These are phyloP conservation scores for Ceriagrion tenellum DNA, from an alignment of 2,888 invertebrate genomes.

Conservation along the genomic window DNA sequence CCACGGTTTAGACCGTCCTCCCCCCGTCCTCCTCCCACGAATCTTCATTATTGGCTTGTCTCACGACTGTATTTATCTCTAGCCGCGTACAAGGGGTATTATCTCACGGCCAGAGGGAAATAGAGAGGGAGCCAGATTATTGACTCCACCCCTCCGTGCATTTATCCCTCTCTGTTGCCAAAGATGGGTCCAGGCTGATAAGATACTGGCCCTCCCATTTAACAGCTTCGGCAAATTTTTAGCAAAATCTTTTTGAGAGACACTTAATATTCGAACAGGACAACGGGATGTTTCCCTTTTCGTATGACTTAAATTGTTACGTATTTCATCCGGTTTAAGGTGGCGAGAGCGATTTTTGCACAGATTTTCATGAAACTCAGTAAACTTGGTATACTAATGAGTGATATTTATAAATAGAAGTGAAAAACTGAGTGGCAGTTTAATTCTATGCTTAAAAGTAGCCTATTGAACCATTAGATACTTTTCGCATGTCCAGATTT, in stretches of 20 bases:
- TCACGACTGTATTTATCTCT: slow-evolving; percentile 35
- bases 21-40: background rate
- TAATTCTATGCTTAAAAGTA: no score
- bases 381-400: no score
- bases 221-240: background rate
- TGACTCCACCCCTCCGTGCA: background rate
- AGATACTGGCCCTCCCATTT: background rate
- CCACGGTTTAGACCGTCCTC: background rate
- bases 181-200: background rate
- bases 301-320: background rate
- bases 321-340: no score
- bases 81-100: slow-evolving; percentile 11
- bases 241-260: background rate
- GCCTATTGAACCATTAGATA: no score
- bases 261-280: background rate
- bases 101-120: background rate
- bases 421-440: no score
- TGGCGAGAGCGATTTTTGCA: no score
- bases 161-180: background rate
- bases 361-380: no score
- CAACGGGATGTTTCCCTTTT: background rate
- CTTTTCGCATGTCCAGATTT: no score
- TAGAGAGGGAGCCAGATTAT: background rate
- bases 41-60: slow-evolving; percentile 52
- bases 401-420: no score